These are phyloP conservation scores for Pagetopsis macropterus DNA, from an alignment of 2,797 vertebrate genomes.

Conservation along the genomic window DNA sequence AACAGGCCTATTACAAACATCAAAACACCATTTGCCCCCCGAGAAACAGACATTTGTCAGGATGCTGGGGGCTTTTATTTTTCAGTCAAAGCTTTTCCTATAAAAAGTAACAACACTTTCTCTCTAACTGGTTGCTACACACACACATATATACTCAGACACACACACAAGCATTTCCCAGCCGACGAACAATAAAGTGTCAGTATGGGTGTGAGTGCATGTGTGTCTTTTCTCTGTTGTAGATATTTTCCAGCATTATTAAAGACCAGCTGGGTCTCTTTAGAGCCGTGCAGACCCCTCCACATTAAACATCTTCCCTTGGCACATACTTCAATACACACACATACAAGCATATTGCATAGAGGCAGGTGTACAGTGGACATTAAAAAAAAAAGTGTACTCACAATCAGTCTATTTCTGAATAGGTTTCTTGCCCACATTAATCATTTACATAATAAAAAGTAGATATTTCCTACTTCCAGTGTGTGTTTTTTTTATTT, in stretches of 20 bases:
- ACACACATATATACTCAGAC: background rate
- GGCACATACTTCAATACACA: slow-evolving; percentile 23
- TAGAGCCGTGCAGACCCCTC: slow-evolving; percentile 58
- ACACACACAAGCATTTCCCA: slow-evolving; percentile 25
- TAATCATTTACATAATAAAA: background rate
- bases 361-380: slow-evolving; percentile 32
- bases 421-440: background rate
- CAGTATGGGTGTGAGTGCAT: slow-evolving; percentile 23
- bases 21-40: slow-evolving; percentile 71
- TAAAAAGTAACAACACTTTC: slow-evolving; percentile 56
- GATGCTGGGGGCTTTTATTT: slow-evolving; percentile 24
- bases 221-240: slow-evolving; percentile 43
- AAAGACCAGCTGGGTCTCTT: slow-evolving; percentile 70
- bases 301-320: slow-evolving; percentile 69
- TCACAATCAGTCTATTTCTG: background rate
- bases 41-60: slow-evolving; percentile 64
- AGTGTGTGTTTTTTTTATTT: background rate
- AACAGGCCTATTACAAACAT: slow-evolving; percentile 59
- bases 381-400: background rate
- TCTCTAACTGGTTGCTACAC: background rate
- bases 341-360: slow-evolving; percentile 6
- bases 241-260: slow-evolving; percentile 56
- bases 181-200: slow-evolving; percentile 42
- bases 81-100: slow-evolving; percentile 41
- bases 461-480: background rate